Evolutionary conservation across 2,888 invertebrate species (phyloP).

Genomic region (Nomada ferruginata): DNA sequence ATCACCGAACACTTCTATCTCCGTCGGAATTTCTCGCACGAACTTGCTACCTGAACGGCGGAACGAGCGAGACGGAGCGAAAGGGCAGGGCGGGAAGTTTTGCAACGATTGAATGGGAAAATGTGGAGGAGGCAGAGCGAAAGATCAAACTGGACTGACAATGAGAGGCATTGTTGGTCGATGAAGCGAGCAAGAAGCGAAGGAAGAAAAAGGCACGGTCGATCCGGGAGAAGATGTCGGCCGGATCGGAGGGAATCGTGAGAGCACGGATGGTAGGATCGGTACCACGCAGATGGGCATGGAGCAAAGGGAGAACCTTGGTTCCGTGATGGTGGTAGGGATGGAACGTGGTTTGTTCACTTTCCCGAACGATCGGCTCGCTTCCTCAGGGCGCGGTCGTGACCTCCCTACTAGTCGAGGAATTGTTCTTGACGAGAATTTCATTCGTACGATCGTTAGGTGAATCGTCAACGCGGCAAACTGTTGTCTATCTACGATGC

Average conservation of each 20-base stretch:
- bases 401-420: constrained; percentile 73
- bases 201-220: constrained; percentile 26
- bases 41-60: constrained; percentile 5
- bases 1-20: constrained; percentile 7
- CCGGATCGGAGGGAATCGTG: constrained; percentile 65
- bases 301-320: constrained; percentile 72
- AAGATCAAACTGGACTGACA: constrained; percentile 29
- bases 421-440: constrained; percentile 66
- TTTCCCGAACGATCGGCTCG: constrained; percentile 81
- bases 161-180: constrained; percentile 41
- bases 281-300: constrained; percentile 64
- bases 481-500: background rate
- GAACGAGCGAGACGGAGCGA: constrained; percentile 33
- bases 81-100: constrained; percentile 15
- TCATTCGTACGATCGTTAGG: constrained; percentile 43
- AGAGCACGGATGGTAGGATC: constrained; percentile 69
- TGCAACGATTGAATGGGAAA: constrained; percentile 52
- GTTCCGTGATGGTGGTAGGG: constrained; percentile 79
- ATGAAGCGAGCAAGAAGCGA: constrained; percentile 34
- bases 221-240: constrained; percentile 48
- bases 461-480: constrained; percentile 7
- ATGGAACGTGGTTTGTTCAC: constrained; percentile 84
- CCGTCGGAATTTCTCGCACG: constrained; percentile 1
- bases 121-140: constrained; percentile 40
- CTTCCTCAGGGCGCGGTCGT: constrained; percentile 83